These are phyloP conservation scores for Tragopan temminckii DNA, from an alignment of 2,797 vertebrate genomes.

Conservation along the genomic window DNA sequence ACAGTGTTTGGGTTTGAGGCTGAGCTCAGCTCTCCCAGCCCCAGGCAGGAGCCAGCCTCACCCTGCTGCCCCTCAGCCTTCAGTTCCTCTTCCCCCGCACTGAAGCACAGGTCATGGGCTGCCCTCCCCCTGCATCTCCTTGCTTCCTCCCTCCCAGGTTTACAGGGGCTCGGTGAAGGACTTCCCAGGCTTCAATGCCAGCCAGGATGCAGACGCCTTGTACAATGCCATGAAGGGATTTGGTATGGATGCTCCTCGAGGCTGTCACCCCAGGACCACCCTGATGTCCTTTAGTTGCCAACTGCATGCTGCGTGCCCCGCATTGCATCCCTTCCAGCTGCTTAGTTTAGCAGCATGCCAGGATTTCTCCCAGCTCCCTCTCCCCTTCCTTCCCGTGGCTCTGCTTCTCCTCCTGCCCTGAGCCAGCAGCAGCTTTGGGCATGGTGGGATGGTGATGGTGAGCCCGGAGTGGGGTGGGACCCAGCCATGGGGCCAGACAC, in stretches of 20 bases:
- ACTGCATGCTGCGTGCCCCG: not conserved
- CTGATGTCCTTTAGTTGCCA: not conserved
- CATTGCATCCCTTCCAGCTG: not conserved
- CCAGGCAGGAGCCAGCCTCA: rapidly evolving
- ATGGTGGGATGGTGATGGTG: not conserved
- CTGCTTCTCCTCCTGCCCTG: not conserved
- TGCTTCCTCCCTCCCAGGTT: conserved; percentile 31
- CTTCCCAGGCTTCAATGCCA: conserved; percentile 87
- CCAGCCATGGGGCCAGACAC: not conserved
- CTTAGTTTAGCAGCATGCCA: not conserved
- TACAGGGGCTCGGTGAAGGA: conserved; percentile 91
- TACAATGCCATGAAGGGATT: conserved; percentile 98
- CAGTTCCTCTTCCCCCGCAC: not conserved
- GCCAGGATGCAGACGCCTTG: conserved; percentile 89
- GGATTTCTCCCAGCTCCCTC: not conserved
- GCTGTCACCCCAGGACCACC: rapidly evolving
- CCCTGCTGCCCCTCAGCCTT: not conserved
- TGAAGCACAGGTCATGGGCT: not conserved
- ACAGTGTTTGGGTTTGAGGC: not conserved
- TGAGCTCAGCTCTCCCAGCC: not conserved
- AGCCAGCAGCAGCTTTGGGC: not conserved
- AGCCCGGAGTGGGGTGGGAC: not conserved
- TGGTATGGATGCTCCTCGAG: conserved; percentile 80
- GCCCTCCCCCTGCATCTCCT: not conserved
- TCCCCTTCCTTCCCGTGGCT: no score